A percentile compares a stretch with the other conserved stretches of the same genome.
These are phyloP conservation scores for Ericerus pela DNA, from an alignment of 1,140 invertebrate species.

Conservation along the genomic window DNA sequence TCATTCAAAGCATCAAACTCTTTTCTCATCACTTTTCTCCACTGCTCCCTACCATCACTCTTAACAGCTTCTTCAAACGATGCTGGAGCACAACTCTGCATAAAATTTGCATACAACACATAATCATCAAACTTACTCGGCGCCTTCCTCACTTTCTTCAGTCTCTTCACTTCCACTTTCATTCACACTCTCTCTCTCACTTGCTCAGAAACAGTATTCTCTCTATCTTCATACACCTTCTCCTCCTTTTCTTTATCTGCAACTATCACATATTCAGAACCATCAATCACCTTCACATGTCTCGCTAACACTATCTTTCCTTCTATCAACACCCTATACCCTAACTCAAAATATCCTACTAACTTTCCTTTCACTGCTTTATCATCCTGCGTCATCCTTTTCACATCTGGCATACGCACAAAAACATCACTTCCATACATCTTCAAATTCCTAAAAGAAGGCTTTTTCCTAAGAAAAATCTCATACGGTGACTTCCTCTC, in stretches of 20 bases:
- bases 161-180: not conserved
- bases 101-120: not conserved
- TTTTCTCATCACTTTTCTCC: slow-evolving; percentile 18
- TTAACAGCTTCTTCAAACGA: slow-evolving; percentile 21
- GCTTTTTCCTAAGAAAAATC: slow-evolving; percentile 19
- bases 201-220: not conserved
- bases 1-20: slow-evolving; percentile 20
- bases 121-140: not conserved
- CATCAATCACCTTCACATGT: not conserved
- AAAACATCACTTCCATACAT: slow-evolving; percentile 26
- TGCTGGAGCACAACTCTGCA: no score
- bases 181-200: no score
- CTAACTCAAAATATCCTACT: slow-evolving; percentile 24
- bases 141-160: not conserved
- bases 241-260: not conserved
- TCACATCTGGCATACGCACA: slow-evolving; percentile 19
- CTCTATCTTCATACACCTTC: not conserved
- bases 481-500: slow-evolving; percentile 20
- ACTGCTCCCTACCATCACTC: slow-evolving; percentile 19
- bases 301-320: not conserved
- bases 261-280: not conserved
- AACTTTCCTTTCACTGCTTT: slow-evolving; percentile 16
- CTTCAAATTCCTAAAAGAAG: slow-evolving; percentile 21
- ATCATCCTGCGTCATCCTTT: slow-evolving; percentile 27
- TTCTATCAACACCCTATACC: slow-evolving; percentile 7